Evolutionary conservation across 2,797 vertebrate species (phyloP).

Genomic region (Aythya fuligula): DNA sequence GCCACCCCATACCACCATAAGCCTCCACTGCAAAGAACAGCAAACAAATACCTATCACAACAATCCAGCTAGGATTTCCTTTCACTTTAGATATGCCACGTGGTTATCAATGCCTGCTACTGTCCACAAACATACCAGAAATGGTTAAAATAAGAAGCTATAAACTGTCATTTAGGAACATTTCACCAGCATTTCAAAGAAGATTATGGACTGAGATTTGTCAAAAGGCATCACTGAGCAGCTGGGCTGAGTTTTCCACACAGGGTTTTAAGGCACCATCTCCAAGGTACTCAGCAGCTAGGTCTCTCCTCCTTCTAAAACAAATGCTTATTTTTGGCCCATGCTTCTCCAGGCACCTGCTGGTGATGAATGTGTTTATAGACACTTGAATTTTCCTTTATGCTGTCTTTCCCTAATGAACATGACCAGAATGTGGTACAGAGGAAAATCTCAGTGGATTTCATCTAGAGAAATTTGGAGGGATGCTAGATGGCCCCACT

Average conservation of each 20-base stretch:
- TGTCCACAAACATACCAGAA: not conserved
- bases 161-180: not conserved
- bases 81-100: not conserved
- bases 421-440: not conserved
- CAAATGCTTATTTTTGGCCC: not conserved
- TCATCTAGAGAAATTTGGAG: not conserved
- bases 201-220: accelerated
- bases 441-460: not conserved
- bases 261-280: not conserved
- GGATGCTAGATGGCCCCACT: not conserved
- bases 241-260: not conserved
- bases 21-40: not conserved
- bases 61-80: not conserved
- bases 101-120: not conserved
- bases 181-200: not conserved
- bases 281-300: not conserved
- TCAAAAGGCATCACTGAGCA: not conserved
- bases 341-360: accelerated
- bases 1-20: not conserved
- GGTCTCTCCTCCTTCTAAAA: not conserved
- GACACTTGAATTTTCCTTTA: not conserved
- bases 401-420: not conserved
- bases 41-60: not conserved
- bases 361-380: not conserved
- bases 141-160: not conserved